These are phyloP conservation scores for Urosaurus nigricauda DNA, from an alignment of 2,797 vertebrate species.

Conservation along the genomic window DNA sequence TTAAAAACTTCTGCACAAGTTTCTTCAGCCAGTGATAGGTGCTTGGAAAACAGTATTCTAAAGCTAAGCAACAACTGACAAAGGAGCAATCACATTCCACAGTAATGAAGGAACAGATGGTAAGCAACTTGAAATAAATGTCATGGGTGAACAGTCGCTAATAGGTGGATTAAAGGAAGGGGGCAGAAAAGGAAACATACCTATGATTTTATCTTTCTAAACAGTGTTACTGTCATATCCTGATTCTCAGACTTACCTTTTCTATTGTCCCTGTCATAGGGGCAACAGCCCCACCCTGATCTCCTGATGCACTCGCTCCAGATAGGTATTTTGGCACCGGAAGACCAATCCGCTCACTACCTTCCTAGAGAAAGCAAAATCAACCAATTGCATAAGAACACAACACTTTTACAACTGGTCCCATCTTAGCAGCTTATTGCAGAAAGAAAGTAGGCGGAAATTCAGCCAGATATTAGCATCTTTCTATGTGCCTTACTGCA, in stretches of 20 bases:
- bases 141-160: neutral
- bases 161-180: neutral
- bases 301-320: constrained; percentile 79
- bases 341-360: constrained; percentile 83
- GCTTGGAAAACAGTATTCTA: neutral
- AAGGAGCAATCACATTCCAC: neutral
- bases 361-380: constrained; percentile 81
- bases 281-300: constrained; percentile 86
- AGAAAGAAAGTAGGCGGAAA: too few relatives aligned
- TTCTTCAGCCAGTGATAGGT: neutral
- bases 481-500: too few relatives aligned
- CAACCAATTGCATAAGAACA: constrained; percentile 13
- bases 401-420: neutral
- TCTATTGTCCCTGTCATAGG: constrained; percentile 98
- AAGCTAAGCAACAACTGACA: neutral
- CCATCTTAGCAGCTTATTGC: neutral
- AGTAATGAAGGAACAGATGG: neutral
- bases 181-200: neutral
- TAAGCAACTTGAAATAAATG: neutral
- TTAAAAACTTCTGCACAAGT: neutral
- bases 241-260: constrained; percentile 83
- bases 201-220: neutral
- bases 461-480: too few relatives aligned
- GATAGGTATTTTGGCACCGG: constrained; percentile 91
- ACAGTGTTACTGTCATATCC: neutral